Evolutionary conservation across 2,888 invertebrate genomes (phyloP).

Genomic region (Pyrrhia umbra): DNA sequence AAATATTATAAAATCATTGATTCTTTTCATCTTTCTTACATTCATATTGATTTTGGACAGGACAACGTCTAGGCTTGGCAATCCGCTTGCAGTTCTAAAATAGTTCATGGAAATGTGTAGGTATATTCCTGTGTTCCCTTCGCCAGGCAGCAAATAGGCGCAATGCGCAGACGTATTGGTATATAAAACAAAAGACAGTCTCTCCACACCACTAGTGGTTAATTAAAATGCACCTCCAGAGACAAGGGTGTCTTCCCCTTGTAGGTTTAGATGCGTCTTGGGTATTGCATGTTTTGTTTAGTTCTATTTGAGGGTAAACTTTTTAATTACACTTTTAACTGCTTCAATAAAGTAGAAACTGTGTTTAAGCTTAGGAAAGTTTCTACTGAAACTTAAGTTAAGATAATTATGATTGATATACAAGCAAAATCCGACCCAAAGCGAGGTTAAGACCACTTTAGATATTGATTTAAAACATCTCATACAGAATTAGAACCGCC

Average conservation of each 20-base stretch:
- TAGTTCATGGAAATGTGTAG: too few relatives aligned
- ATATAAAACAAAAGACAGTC: conserved; percentile 49
- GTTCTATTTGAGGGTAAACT: neutral
- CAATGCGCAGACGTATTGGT: neutral
- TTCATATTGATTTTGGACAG: neutral
- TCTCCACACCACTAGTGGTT: conserved; percentile 40
- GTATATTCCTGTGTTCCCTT: neutral
- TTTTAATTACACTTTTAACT: too few relatives aligned
- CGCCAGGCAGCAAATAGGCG: neutral
- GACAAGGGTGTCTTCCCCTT: conserved; percentile 22
- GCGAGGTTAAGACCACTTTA: neutral
- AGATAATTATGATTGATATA: too few relatives aligned
- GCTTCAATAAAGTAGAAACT: too few relatives aligned
- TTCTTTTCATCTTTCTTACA: neutral
- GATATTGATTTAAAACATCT: neutral
- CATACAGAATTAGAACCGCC: neutral
- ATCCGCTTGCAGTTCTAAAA: conserved; percentile 1
- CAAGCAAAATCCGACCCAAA: neutral
- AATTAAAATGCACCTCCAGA: conserved; percentile 52
- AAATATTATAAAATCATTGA: too few relatives aligned
- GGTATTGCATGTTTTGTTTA: neutral
- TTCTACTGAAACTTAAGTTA: too few relatives aligned
- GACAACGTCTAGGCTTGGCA: too few relatives aligned
- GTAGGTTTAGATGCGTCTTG: neutral
- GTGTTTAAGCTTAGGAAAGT: too few relatives aligned